These are phyloP conservation scores for Cyphomyrmex costatus DNA, from an alignment of 1,140 invertebrate genomes.

Conservation along the genomic window DNA sequence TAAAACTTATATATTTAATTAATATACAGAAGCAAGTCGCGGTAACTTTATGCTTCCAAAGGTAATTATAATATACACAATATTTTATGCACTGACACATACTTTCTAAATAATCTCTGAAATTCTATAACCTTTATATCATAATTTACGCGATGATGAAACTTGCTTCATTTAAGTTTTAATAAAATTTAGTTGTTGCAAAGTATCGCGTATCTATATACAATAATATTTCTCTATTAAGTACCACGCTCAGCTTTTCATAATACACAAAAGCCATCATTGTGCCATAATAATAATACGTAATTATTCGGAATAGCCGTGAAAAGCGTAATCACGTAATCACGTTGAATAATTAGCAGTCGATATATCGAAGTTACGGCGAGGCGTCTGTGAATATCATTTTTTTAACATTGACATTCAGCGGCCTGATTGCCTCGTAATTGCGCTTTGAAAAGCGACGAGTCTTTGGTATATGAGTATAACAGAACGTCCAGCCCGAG, in stretches of 20 bases:
- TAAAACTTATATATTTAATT: slow-evolving; percentile 7
- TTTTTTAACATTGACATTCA: slow-evolving; percentile 26
- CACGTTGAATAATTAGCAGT: not conserved
- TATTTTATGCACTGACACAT: not conserved
- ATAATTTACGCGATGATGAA: not conserved
- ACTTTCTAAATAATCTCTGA: slow-evolving; percentile 29
- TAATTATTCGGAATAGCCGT: not conserved
- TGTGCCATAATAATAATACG: slow-evolving; percentile 10
- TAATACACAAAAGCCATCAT: slow-evolving; percentile 20
- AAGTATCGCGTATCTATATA: not conserved
- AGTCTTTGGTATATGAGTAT: slow-evolving; percentile 51
- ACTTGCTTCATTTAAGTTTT: slow-evolving; percentile 33
- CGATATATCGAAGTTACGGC: not conserved
- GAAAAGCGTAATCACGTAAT: not conserved
- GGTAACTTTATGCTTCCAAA: slow-evolving; percentile 7
- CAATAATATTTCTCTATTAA: not conserved
- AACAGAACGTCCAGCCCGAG: slow-evolving; percentile 22
- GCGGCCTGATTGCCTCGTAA: slow-evolving; percentile 33
- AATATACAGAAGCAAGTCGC: not conserved
- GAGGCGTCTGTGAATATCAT: slow-evolving; percentile 8
- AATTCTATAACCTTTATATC: not conserved
- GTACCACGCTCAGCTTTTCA: not conserved
- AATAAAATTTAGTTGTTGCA: slow-evolving; percentile 20
- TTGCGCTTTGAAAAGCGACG: slow-evolving; percentile 30
- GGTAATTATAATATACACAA: slow-evolving; percentile 4